Evolutionary conservation across 2,888 invertebrate genomes (phyloP), one percentile per base, ranked within the genome.

Genomic region (Cataglyphis albicans): DNA sequence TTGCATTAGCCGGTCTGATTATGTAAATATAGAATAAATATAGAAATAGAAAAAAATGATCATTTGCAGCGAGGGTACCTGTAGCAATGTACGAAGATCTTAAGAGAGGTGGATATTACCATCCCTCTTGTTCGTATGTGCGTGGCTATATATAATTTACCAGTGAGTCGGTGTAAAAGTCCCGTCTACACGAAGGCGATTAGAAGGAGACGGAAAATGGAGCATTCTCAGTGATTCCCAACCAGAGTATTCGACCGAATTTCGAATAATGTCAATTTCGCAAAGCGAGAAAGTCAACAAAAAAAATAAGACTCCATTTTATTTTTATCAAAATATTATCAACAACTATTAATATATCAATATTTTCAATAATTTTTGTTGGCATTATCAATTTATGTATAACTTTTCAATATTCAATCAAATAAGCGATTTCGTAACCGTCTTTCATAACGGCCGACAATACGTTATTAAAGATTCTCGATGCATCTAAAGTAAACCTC

Each of bases 191-290:
- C 68, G 84, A 85, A 90, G 83, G 85, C 82, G 70, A 83, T 68
- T 85, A 65, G 84, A 91, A 57, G 78, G 84, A 90, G 87, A 90
- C 68, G 59, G 86, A 91, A 90, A 90, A 84, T 90, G 75, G 90
- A 90, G 89, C 90, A 88, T 67, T 91, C 68, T 70, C 91, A 90
- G 90, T 84, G 87, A 84, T 82, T 21, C 90, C 91, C 90, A 90
- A 90, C 84, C 57, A 18, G 9, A 15, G 15, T 10, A 25, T 44
- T 9, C 63, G 76, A 82, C 83, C 86, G 74, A 15, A 41, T 15
- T 25, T 0, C 6, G 12, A 12, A 38, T 64, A 38, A 29, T 5
- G 3, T 29, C n/a, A 48, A 48, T 15, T 68, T 48, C 3, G 32
- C 12, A 32, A 44, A 67, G 6, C 61, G 18, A 3, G 29, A 59